Evolutionary conservation across 2,888 invertebrate genomes (phyloP), one percentile per base, ranked within the genome.

Genomic region (Lypha dubia): DNA sequence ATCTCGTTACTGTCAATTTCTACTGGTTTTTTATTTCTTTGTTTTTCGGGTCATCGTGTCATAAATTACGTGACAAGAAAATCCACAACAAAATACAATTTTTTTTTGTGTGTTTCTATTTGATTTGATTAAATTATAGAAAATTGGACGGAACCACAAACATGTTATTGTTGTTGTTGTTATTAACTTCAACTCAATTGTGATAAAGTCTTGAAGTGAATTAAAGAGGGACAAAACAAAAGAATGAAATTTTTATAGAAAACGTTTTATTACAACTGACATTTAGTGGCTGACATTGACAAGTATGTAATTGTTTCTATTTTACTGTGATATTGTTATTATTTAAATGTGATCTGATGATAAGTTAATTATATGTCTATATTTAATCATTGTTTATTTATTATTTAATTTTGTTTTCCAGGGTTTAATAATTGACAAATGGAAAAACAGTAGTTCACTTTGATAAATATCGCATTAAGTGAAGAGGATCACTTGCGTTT

Each of bases 61-160:
- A 70, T 58, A 70, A 58, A 56, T 58, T 20, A 32, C 17, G 58
- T 71, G 71, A 13, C 58, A 46, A 38, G 35, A 38, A 32, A n/a
- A 13, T 20, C 11, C 20, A 17, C 49, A 28, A 67, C 20, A 3
- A 17, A 41, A 51, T 53, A 51, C 13, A 68, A 22, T 51, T 20
- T 22, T 22, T 60, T 70, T 58, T 28, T n/a, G n/a, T n/a, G n/a
- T n/a, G 46, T 58, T 71, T 46, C 9, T 15, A 58, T 58, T 71
- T 71, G 32, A 58, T 58, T 44, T 71, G 71, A 71, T 58, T 46
- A 44, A 58, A 58, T 71, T 58, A 44, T 71, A 20, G 44, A 71
- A 44, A 56, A 70, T 56, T 70, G 13, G 17, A 24, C 24, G 22
- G 24, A n/a, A 70, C 17, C 11, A 41, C 53, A 38, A 28, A 9